Conservation (phyloP, 2,797 vertebrate species). For the Takifugu ocellatus region DNA sequence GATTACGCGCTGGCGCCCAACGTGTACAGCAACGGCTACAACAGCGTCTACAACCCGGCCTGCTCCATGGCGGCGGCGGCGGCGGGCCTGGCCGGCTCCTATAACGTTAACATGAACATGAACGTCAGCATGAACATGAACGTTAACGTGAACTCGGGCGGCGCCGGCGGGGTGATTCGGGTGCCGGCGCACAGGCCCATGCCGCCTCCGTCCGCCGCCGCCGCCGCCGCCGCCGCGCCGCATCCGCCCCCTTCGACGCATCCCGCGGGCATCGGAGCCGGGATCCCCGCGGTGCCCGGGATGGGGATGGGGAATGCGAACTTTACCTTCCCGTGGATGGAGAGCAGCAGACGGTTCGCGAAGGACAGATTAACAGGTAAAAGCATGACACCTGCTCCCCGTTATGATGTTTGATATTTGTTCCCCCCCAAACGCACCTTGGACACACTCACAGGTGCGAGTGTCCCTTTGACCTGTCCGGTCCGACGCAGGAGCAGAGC, state of each 20-base stretch:
- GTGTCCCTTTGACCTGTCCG: too few species aligned
- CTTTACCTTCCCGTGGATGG: constrained; percentile 95
- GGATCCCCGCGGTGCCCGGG: constrained; percentile 64
- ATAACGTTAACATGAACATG: constrained; percentile 88
- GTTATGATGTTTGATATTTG: too few species aligned
- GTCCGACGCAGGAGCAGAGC: constrained; percentile 5
- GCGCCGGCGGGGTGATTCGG: constrained; percentile 83
- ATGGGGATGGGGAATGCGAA: constrained; percentile 80
- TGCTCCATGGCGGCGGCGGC: constrained; percentile 80
- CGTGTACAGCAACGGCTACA: constrained; percentile 78
- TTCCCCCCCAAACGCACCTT: too few species aligned
- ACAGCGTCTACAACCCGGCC: constrained; percentile 79
- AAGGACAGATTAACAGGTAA: constrained; percentile 95
- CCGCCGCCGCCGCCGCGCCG: constrained; percentile 77
- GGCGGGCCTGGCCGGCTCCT: constrained; percentile 77
- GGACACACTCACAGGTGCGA: too few species aligned
- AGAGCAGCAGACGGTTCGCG: constrained; percentile 87
- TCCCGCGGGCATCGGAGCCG: constrained; percentile 59
- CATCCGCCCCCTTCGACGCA: constrained; percentile 72
- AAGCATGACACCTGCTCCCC: constrained; percentile 12
- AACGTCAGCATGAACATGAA: constrained; percentile 84
- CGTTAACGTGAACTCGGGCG: constrained; percentile 79
- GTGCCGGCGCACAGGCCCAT: constrained; percentile 91
- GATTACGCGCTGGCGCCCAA: constrained; percentile 75
- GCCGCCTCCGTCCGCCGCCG: constrained; percentile 78